A percentile compares a stretch with the other conserved stretches of the same genome.
Evolutionary conservation across 2,888 invertebrate genomes (phyloP).

Genomic region (Drosophila nr. perissopoda): DNA sequence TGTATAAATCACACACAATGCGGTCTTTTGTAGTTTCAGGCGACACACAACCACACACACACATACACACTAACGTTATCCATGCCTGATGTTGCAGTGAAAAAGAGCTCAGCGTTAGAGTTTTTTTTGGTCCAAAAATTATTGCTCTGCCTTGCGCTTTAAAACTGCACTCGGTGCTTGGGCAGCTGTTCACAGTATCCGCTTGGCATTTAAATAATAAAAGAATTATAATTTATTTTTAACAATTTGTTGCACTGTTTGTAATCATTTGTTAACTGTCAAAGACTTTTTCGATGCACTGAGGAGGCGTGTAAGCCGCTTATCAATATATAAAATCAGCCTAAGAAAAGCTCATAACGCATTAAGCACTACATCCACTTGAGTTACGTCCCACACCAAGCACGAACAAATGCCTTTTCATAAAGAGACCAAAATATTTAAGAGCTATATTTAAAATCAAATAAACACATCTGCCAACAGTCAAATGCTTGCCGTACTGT

Average conservation of each 20-base stretch:
- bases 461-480: constrained; percentile 78
- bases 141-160: constrained; percentile 61
- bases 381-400: constrained; percentile 32
- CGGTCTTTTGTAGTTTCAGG: constrained; percentile 78
- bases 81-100: constrained; percentile 56
- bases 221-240: constrained; percentile 79
- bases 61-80: constrained; percentile 9
- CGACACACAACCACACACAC: constrained; percentile 56
- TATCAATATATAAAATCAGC: constrained; percentile 36
- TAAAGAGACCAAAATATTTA: constrained; percentile 76
- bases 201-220: constrained; percentile 77
- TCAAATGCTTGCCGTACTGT: constrained; percentile 78
- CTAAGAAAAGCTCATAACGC: constrained; percentile 48
- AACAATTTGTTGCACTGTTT: constrained; percentile 80
- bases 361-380: constrained; percentile 53
- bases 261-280: constrained; percentile 82
- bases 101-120: constrained; percentile 65
- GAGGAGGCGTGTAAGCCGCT: constrained; percentile 78
- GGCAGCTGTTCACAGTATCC: constrained; percentile 71
- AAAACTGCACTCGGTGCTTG: constrained; percentile 48
- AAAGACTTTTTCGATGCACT: constrained; percentile 41
- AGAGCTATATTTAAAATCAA: constrained; percentile 80
- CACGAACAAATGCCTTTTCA: constrained; percentile 22
- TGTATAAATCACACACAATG: constrained; percentile 81
- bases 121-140: constrained; percentile 61